phyloP scores from a whole-genome alignment of 2,888 invertebrate genomes.

The Sarcophaga rosellei region DNA sequence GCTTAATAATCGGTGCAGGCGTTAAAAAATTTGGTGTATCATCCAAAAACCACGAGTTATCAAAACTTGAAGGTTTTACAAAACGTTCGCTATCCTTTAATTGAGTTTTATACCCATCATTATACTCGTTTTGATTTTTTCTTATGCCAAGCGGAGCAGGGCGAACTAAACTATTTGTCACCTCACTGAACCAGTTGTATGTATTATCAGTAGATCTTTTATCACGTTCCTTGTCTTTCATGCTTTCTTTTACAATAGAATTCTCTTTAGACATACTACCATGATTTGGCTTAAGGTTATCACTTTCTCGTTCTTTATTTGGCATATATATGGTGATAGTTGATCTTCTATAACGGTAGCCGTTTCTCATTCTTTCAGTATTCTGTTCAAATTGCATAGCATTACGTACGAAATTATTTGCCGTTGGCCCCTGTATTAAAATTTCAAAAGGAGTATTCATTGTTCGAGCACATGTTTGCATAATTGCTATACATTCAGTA shows the following conservation, averaged over 20 bases:
- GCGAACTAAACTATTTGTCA: slow-evolving; percentile 74
- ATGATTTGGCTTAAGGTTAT: not conserved
- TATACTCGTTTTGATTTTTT: slow-evolving; percentile 13
- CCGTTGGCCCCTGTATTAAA: slow-evolving; percentile 79
- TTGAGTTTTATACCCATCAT: not conserved
- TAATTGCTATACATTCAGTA: slow-evolving; percentile 77
- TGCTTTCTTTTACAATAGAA: slow-evolving; percentile 1
- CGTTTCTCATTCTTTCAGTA: slow-evolving; percentile 32
- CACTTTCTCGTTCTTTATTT: slow-evolving; percentile 13
- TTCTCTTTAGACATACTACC: not conserved
- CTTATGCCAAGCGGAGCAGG: slow-evolving; percentile 75
- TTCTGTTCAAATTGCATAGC: slow-evolving; percentile 78
- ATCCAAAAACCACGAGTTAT: slow-evolving; percentile 69
- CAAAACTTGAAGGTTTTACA: slow-evolving; percentile 23
- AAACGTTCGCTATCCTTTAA: not conserved
- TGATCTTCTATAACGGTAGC: slow-evolving; percentile 74
- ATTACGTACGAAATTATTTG: slow-evolving; percentile 78
- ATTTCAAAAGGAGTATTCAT: slow-evolving; percentile 78
- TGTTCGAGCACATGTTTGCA: slow-evolving; percentile 76
- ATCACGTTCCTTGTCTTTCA: slow-evolving; percentile 62
- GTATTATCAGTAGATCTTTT: slow-evolving; percentile 73
- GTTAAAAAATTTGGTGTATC: slow-evolving; percentile 55
- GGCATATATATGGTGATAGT: slow-evolving; percentile 79
- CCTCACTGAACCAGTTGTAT: slow-evolving; percentile 78
- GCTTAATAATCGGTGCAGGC: slow-evolving; percentile 68